Conservation (phyloP, 2,888 invertebrate genomes). For the Cheilosia grossa region DNA sequence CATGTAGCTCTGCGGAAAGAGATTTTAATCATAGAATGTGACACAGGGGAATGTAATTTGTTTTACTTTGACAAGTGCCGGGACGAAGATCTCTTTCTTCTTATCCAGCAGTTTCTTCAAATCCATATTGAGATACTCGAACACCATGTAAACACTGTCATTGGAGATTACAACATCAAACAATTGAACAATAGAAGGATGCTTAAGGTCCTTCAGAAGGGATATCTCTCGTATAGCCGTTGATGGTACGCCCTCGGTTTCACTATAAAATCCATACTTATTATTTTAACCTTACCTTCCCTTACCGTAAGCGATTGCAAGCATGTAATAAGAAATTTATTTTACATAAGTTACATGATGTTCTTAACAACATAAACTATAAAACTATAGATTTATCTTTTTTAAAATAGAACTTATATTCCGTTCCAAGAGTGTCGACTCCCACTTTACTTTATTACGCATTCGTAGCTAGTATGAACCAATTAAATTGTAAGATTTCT, state of each 20-base stretch:
- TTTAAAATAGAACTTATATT: too few species aligned
- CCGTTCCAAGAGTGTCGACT: too few species aligned
- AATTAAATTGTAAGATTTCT: too few species aligned
- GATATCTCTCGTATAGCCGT: conserved; percentile 98
- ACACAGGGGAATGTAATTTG: conserved; percentile 37
- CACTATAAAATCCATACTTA: conserved; percentile 84
- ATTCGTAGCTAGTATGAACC: too few species aligned
- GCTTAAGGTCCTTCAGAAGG: conserved; percentile 93
- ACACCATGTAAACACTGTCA: conserved; percentile 94
- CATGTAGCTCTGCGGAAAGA: conserved; percentile 87
- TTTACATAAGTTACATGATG: too few species aligned
- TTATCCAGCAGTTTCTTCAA: conserved; percentile 94
- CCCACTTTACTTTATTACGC: too few species aligned
- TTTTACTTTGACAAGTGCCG: conserved; percentile 87
- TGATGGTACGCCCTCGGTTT: conserved; percentile 98
- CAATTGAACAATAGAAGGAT: conserved; percentile 94
- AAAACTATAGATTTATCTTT: too few species aligned
- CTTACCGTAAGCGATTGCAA: too few species aligned
- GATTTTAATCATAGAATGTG: not conserved
- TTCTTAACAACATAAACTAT: too few species aligned
- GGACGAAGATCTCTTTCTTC: conserved; percentile 86
- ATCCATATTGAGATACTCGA: conserved; percentile 97
- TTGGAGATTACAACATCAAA: conserved; percentile 95
- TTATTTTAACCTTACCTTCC: not conserved
- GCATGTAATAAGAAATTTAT: too few species aligned